Percentiles rank a stretch among this genome's conserved stretches.
phyloP scores from a whole-genome alignment of 2,888 invertebrate genomes.

The Tuta absoluta region DNA sequence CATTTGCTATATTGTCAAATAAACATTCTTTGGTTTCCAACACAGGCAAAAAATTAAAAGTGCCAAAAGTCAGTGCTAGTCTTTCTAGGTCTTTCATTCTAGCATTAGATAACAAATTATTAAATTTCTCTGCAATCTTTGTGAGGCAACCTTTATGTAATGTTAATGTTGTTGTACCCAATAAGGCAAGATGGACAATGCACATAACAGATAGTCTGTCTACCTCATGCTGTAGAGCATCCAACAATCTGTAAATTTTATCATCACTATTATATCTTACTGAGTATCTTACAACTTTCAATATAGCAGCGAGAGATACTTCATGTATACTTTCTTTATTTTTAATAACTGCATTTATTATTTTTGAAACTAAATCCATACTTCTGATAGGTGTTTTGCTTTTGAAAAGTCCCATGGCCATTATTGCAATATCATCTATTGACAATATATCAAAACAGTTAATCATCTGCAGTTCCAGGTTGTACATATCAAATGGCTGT shows the following conservation, averaged over 20 bases:
- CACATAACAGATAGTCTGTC: conserved; percentile 82
- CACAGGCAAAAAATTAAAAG: conserved; percentile 81
- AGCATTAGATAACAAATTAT: conserved; percentile 64
- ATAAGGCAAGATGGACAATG: conserved; percentile 84
- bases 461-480: conserved; percentile 82
- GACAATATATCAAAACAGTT: conserved; percentile 78
- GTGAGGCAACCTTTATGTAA: conserved; percentile 62
- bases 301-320: conserved; percentile 83
- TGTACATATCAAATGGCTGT: conserved; percentile 82
- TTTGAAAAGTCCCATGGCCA: conserved; percentile 90
- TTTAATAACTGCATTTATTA: conserved; percentile 77
- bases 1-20: conserved; percentile 63
- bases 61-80: conserved; percentile 81
- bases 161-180: conserved; percentile 77
- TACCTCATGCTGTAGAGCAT: conserved; percentile 77
- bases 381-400: conserved; percentile 84
- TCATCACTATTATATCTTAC: conserved; percentile 64
- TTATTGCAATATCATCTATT: conserved; percentile 85
- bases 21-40: conserved; percentile 56
- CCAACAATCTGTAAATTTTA: conserved; percentile 76
- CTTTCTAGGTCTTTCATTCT: conserved; percentile 90
- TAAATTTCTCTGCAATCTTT: conserved; percentile 76
- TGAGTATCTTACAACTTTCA: conserved; percentile 85
- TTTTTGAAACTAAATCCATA: conserved; percentile 66
- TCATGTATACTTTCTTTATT: conserved; percentile 81